phyloP scores from a whole-genome alignment of 2,797 vertebrate genomes.

The Rhinogobio ventralis region DNA sequence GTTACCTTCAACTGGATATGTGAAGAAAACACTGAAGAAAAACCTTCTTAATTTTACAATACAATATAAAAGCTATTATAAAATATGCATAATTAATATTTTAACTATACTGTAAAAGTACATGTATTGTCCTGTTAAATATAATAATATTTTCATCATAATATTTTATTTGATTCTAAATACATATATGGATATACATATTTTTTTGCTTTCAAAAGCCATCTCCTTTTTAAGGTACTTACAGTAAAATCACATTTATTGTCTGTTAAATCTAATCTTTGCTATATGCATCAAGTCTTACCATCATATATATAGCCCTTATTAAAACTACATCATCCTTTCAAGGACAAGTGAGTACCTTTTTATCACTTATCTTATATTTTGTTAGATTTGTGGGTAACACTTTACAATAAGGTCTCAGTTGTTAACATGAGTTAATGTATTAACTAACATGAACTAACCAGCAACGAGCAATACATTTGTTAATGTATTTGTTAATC shows the following conservation, averaged over 20 bases:
- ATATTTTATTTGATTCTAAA: not conserved
- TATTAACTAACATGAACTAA: too few species aligned
- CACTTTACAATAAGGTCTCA: too few species aligned
- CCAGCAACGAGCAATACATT: too few species aligned
- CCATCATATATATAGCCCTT: not conserved
- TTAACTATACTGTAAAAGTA: not conserved
- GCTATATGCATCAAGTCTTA: not conserved
- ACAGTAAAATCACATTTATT: not conserved
- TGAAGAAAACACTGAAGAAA: not conserved
- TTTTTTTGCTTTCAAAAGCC: not conserved
- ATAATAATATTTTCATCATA: not conserved
- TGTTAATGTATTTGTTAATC: too few species aligned
- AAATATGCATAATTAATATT: not conserved
- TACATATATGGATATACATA: not conserved
- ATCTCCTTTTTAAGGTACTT: not conserved
- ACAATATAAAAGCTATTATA: not conserved
- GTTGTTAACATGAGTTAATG: too few species aligned
- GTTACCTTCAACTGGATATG: not conserved
- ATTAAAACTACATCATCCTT: not conserved
- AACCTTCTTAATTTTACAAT: not conserved
- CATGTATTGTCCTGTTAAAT: not conserved
- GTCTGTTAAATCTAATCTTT: not conserved
- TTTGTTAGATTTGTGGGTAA: not conserved
- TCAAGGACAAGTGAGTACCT: not conserved
- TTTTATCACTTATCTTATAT: not conserved